Conservation (phyloP, 2,113 vertebrate species). For the Leptodactylus fuscus region DNA sequence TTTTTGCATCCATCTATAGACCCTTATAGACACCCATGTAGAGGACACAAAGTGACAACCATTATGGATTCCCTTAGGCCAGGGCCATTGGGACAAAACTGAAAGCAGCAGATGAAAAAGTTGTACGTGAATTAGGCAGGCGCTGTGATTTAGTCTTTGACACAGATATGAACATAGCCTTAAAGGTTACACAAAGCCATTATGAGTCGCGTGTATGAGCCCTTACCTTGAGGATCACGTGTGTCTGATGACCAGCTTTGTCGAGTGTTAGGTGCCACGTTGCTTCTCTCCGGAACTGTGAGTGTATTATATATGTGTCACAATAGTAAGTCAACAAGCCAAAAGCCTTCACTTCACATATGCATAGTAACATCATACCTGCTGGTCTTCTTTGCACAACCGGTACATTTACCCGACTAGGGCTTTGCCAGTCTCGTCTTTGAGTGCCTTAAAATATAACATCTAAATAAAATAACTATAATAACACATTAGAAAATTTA, state of each 20-base stretch:
- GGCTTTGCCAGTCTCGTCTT: conserved; percentile 75
- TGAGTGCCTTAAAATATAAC: conserved; percentile 68
- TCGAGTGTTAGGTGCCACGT: conserved; percentile 38
- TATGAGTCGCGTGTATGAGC: background rate
- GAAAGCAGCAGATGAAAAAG: too few relatives aligned
- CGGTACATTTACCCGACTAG: conserved; percentile 74
- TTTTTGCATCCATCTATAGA: too few relatives aligned
- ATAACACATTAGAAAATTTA: background rate
- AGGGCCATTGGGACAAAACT: too few relatives aligned
- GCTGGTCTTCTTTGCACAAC: conserved; percentile 72
- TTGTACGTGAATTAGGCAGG: too few relatives aligned
- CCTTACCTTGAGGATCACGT: conserved; percentile 41
- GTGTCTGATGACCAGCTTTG: conserved; percentile 21
- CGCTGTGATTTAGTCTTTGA: too few relatives aligned
- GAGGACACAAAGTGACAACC: too few relatives aligned
- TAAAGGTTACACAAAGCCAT: background rate
- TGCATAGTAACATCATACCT: conserved; percentile 68
- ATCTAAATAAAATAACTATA: background rate
- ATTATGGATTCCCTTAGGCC: too few relatives aligned
- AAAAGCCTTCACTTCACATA: background rate
- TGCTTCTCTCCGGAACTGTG: conserved; percentile 44
- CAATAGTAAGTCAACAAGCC: too few relatives aligned
- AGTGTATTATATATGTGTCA: background rate
- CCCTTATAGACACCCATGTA: too few relatives aligned
- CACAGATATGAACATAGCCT: too few relatives aligned